A percentile compares a stretch with the other conserved stretches of the same genome.
Conservation (phyloP, 2,113 vertebrate genomes). For the Fulica atra region DNA sequence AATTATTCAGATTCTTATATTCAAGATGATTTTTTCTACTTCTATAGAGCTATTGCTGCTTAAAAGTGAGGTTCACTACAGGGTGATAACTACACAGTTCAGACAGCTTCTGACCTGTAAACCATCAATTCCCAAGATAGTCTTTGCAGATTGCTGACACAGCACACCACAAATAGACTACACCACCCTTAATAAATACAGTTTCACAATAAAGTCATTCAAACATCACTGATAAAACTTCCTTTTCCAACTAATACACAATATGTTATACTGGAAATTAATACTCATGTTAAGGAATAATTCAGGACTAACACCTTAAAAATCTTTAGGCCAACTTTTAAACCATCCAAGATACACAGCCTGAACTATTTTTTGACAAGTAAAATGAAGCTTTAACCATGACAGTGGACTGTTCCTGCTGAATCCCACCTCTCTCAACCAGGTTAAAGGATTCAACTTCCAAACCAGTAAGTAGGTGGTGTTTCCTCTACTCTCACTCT, state of each 20-base stretch:
- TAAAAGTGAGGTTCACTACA: background rate
- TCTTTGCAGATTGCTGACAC: conserved; percentile 36
- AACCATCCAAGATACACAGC: background rate
- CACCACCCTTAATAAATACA: background rate
- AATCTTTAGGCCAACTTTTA: background rate
- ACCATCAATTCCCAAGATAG: conserved; percentile 12
- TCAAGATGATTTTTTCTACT: background rate
- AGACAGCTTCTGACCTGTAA: conserved; percentile 24
- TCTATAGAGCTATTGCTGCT: conserved; percentile 1
- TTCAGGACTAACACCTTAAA: background rate
- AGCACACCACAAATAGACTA: conserved; percentile 42
- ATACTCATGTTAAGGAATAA: background rate
- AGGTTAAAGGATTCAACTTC: background rate
- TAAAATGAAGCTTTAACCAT: background rate
- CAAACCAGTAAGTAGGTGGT: background rate
- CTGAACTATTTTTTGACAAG: background rate
- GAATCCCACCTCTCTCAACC: background rate
- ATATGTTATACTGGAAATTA: background rate
- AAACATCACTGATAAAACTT: background rate
- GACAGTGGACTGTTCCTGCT: background rate
- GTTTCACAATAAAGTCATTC: background rate
- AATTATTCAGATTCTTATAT: background rate
- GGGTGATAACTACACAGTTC: background rate
- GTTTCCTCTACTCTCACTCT: background rate
- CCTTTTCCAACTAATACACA: background rate